phyloP scores from a whole-genome alignment of 2,113 vertebrate genomes.

The Nothocercus nigrocapillus region DNA sequence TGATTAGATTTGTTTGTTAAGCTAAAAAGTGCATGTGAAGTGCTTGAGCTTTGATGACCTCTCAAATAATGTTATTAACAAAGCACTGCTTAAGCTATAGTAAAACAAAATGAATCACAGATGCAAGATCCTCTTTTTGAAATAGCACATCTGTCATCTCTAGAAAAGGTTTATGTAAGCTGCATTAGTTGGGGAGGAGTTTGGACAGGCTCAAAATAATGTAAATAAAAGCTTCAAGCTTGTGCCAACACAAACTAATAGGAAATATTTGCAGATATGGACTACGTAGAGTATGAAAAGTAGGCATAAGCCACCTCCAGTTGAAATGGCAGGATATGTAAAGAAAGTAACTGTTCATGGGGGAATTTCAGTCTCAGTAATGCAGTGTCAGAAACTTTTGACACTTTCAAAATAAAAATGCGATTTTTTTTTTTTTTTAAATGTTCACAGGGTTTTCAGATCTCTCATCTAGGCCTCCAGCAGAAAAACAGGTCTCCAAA shows the following conservation, averaged over 20 bases:
- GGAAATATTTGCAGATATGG: background rate
- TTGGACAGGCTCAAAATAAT: constrained; percentile 1
- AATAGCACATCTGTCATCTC: constrained; percentile 54
- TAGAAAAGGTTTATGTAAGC: constrained; percentile 33
- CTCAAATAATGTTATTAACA: constrained; percentile 45
- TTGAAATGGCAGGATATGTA: background rate
- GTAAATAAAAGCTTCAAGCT: constrained; percentile 28
- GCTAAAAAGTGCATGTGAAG: constrained; percentile 16
- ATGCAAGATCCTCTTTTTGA: constrained; percentile 47
- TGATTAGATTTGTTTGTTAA: constrained; percentile 33
- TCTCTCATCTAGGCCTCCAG: background rate
- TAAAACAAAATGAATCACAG: constrained; percentile 6
- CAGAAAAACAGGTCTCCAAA: background rate
- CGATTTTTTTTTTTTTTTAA: background rate
- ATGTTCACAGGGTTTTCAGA: background rate
- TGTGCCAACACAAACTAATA: background rate
- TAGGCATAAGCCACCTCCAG: background rate
- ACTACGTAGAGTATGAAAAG: background rate
- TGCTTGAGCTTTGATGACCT: background rate
- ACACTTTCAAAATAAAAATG: background rate
- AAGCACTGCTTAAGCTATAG: constrained; percentile 45
- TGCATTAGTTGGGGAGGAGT: constrained; percentile 28
- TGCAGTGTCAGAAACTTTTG: background rate
- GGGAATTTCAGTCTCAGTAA: background rate
- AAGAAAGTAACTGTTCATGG: background rate